phyloP scores from a whole-genome alignment of 2,888 invertebrate species.

The Perizoma affinitatum region DNA sequence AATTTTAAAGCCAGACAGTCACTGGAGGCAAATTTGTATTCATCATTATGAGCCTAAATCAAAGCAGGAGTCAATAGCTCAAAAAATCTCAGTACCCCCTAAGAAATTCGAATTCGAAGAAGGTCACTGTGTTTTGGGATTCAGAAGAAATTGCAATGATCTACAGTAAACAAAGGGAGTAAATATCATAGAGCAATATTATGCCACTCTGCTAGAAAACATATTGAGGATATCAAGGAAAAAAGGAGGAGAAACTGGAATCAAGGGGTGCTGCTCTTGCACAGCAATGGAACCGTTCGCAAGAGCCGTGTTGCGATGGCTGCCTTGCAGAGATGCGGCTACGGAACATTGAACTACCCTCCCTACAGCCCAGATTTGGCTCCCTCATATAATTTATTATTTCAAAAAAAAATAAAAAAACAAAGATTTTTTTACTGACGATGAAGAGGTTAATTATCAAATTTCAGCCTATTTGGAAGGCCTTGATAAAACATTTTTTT shows the following conservation, averaged over 20 bases:
- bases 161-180: conserved; percentile 1
- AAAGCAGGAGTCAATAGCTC: too few species aligned
- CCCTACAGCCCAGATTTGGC: conserved; percentile 8
- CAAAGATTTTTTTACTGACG: too few species aligned
- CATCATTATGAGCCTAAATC: too few species aligned
- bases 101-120: neutral
- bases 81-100: neutral
- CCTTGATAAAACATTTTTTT: too few species aligned
- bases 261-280: conserved; percentile 6
- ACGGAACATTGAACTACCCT: neutral
- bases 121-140: neutral
- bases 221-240: conserved; percentile 7
- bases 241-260: conserved; percentile 4
- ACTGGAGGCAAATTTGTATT: too few species aligned
- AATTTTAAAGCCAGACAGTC: too few species aligned
- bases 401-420: conserved; percentile 10
- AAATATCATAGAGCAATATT: neutral
- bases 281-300: conserved; percentile 9
- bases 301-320: conserved; percentile 10
- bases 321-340: conserved; percentile 5
- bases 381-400: conserved; percentile 6
- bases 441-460: too few species aligned
- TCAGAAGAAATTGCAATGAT: neutral
- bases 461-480: too few species aligned
- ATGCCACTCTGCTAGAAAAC: neutral